Conservation (phyloP, 2,888 invertebrate genomes). For the Macropis europaea region DNA sequence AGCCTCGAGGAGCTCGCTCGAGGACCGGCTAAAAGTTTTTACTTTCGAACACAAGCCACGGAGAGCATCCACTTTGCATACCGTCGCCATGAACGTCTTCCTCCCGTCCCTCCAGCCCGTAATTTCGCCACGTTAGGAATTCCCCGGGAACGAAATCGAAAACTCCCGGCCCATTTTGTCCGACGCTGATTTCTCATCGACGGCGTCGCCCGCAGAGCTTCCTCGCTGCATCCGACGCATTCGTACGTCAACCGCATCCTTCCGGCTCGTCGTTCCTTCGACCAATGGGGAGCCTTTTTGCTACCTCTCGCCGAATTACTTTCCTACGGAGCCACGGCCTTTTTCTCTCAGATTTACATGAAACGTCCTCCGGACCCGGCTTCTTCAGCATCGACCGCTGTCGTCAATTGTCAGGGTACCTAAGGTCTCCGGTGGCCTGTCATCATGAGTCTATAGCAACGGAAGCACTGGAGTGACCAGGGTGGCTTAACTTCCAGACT, state of each 20-base stretch:
- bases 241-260: neutral
- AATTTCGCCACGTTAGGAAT: conserved; percentile 24
- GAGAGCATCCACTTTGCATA: conserved; percentile 44
- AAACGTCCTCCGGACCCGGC: no score
- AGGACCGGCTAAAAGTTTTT: conserved; percentile 43
- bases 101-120: neutral
- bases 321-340: no score
- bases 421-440: no score
- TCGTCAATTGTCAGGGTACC: no score
- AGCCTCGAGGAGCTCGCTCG: conserved; percentile 19
- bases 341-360: no score
- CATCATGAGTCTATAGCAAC: no score
- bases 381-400: no score
- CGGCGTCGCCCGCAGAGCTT: neutral
- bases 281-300: conserved; percentile 4
- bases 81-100: conserved; percentile 33
- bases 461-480: no score
- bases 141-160: conserved; percentile 19
- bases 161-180: neutral
- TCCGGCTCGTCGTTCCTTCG: neutral
- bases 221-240: neutral
- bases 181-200: neutral
- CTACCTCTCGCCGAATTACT: conserved; percentile 13
- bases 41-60: conserved; percentile 30
- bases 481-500: no score